A percentile compares a stretch with the other conserved stretches of the same genome.
Evolutionary conservation across 2,888 invertebrate species (phyloP).

Genomic region (Sminthurinus aureus): DNA sequence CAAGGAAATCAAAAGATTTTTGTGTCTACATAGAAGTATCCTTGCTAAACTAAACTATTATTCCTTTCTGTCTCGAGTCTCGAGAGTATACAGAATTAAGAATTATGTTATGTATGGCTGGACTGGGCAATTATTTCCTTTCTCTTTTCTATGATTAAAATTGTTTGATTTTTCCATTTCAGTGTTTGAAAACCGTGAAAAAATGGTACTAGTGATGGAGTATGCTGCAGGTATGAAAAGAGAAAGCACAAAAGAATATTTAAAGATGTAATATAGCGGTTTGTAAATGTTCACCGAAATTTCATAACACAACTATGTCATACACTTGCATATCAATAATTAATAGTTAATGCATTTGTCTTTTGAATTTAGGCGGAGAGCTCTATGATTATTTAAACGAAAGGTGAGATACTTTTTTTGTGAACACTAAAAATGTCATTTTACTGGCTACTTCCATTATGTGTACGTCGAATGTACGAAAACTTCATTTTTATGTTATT

Average conservation of each 20-base stretch:
- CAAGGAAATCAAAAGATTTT: no score
- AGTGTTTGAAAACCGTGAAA: conserved; percentile 99
- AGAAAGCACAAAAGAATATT: conserved; percentile 75
- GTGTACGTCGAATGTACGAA: neutral
- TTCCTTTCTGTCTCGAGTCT: no score
- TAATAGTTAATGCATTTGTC: no score
- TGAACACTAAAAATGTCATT: no score
- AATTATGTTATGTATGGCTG: no score
- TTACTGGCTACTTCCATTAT: neutral
- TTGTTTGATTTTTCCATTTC: conserved; percentile 62
- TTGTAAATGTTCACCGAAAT: neutral
- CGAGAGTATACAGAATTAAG: no score
- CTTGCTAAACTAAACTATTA: no score
- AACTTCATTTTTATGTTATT: neutral
- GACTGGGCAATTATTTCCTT: no score
- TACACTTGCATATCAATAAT: no score
- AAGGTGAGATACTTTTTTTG: neutral
- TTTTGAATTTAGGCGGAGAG: no score
- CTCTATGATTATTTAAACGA: neutral
- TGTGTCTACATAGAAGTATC: no score
- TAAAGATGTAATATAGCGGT: neutral
- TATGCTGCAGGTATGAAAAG: conserved; percentile 81
- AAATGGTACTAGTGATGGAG: conserved; percentile 99
- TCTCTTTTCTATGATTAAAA: neutral
- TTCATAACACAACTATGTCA: no score